phyloP scores from a whole-genome alignment of 2,888 invertebrate species.

The Digitonthophagus gazella region DNA sequence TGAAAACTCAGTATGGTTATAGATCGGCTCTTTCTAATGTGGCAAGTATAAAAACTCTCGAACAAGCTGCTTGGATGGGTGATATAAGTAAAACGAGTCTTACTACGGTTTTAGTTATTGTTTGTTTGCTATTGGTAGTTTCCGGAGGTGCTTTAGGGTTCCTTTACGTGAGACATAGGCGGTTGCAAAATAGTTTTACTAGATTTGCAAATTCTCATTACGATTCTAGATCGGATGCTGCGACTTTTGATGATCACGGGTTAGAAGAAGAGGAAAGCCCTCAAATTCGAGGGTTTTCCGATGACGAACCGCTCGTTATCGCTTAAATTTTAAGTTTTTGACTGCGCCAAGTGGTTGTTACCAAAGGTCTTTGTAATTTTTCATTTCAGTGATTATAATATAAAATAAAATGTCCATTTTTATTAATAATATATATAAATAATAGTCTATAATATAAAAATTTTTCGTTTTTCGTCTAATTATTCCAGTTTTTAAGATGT shows the following conservation, averaged over 20 bases:
- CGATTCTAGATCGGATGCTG: slow-evolving; percentile 81
- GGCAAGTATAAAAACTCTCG: slow-evolving; percentile 28
- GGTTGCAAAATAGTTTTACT: slow-evolving; percentile 74
- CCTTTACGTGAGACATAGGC: slow-evolving; percentile 63
- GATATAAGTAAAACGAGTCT: slow-evolving; percentile 34
- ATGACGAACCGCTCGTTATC: slow-evolving; percentile 91
- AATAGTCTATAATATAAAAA: background rate
- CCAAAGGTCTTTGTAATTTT: slow-evolving; percentile 22
- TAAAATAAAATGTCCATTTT: slow-evolving; percentile 23
- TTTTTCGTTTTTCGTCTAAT: slow-evolving; percentile 23
- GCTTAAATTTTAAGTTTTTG: slow-evolving; percentile 57
- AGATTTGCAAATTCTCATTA: slow-evolving; percentile 83
- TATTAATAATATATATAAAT: slow-evolving; percentile 24
- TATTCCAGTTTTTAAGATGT: slow-evolving; percentile 29
- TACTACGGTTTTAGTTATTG: slow-evolving; percentile 50
- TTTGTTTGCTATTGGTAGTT: slow-evolving; percentile 57
- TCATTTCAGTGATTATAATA: slow-evolving; percentile 8
- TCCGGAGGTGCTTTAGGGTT: slow-evolving; percentile 62
- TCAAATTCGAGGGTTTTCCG: slow-evolving; percentile 87
- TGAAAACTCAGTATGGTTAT: slow-evolving; percentile 61
- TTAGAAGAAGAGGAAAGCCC: slow-evolving; percentile 81
- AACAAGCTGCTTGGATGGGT: slow-evolving; percentile 20
- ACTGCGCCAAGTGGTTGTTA: slow-evolving; percentile 19
- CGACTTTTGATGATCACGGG: slow-evolving; percentile 75
- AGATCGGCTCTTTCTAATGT: slow-evolving; percentile 63